Percentiles rank a stretch among this genome's conserved stretches.
Evolutionary conservation across 2,113 vertebrate genomes (phyloP).

Genomic region (Pseudopodoces humilis): DNA sequence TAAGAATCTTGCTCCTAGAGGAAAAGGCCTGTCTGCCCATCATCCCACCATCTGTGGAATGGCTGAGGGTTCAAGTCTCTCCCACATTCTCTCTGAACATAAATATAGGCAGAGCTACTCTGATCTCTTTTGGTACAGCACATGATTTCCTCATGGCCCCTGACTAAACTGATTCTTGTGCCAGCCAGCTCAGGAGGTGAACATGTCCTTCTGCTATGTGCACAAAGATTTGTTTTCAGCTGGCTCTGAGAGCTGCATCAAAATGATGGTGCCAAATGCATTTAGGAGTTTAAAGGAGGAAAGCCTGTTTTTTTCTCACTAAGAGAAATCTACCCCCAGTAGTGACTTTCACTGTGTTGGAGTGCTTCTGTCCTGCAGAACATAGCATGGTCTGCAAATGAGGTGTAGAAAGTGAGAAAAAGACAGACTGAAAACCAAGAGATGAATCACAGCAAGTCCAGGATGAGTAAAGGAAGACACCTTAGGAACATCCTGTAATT

Average conservation of each 20-base stretch:
- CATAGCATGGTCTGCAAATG: not conserved
- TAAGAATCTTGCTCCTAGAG: not conserved
- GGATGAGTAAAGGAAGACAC: not conserved
- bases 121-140: not conserved
- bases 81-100: not conserved
- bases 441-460: constrained; percentile 2
- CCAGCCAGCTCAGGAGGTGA: not conserved
- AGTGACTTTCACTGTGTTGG: not conserved
- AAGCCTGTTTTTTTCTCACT: not conserved
- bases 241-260: not conserved
- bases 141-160: not conserved
- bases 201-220: not conserved
- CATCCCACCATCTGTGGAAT: not conserved
- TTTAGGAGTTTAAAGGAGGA: not conserved
- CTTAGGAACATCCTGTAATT: not conserved
- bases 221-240: not conserved
- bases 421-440: not conserved
- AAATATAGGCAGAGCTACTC: not conserved
- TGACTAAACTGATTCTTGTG: not conserved
- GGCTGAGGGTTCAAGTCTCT: not conserved
- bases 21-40: not conserved
- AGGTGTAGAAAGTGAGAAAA: not conserved
- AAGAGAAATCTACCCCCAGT: not conserved
- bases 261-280: not conserved
- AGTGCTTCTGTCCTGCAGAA: not conserved